phyloP scores from a whole-genome alignment of 2,113 vertebrate genomes.

The Donacobius atricapilla region DNA sequence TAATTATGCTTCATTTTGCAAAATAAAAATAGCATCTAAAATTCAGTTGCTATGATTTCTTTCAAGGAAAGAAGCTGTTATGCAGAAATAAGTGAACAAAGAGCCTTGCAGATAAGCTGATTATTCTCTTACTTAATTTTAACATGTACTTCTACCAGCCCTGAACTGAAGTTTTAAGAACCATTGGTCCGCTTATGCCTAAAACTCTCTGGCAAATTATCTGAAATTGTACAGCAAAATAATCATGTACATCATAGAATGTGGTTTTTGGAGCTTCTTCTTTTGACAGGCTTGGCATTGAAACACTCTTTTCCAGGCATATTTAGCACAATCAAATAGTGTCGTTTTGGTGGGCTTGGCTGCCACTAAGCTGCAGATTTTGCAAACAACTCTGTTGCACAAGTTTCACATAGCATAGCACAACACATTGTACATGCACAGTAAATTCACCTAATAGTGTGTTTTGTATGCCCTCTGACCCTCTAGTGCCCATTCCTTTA shows the following conservation, averaged over 20 bases:
- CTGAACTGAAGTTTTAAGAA: background rate
- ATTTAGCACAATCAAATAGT: background rate
- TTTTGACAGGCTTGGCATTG: background rate
- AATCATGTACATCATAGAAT: accelerated
- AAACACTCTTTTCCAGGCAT: background rate
- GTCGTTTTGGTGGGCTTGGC: background rate
- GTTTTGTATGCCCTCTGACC: background rate
- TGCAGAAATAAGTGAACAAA: constrained; percentile 26
- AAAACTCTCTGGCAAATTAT: background rate
- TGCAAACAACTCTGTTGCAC: background rate
- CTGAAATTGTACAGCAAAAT: background rate
- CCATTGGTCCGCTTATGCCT: background rate
- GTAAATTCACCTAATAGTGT: background rate
- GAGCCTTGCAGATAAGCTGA: background rate
- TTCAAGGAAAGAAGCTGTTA: constrained; percentile 35
- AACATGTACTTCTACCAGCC: background rate
- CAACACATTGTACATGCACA: accelerated
- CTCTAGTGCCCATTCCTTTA: background rate
- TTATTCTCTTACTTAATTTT: background rate
- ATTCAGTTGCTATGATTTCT: constrained; percentile 51
- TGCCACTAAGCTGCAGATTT: background rate
- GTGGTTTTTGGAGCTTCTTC: background rate
- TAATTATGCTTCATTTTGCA: constrained; percentile 54
- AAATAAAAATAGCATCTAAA: constrained; percentile 61
- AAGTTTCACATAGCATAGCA: background rate